Evolutionary conservation across 2,888 invertebrate genomes (phyloP).

Genomic region (Xestoiulus laeticollis): DNA sequence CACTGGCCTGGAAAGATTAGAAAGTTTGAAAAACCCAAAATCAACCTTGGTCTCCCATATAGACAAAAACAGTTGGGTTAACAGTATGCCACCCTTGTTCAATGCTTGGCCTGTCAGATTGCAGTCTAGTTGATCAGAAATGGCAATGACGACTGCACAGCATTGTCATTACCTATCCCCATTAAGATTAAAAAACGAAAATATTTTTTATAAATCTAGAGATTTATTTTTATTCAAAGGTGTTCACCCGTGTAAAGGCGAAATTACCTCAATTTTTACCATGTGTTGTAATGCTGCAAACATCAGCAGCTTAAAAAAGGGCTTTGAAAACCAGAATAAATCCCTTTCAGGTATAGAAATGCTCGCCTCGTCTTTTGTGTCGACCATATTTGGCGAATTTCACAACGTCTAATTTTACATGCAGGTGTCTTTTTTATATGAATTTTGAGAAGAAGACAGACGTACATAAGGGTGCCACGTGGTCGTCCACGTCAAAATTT

Average conservation of each 20-base stretch:
- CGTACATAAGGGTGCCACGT: not conserved
- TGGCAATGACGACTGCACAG: not conserved
- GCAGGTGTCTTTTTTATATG: conserved; percentile 31
- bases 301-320: not conserved
- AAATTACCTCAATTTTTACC: conserved; percentile 20
- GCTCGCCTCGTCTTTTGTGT: not conserved
- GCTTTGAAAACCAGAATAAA: not conserved
- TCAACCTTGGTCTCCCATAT: not conserved
- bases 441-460: not conserved
- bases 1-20: not conserved
- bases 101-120: not conserved
- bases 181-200: not conserved
- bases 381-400: not conserved
- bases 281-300: not conserved
- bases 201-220: not conserved
- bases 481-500: conserved; percentile 8
- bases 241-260: conserved; percentile 23
- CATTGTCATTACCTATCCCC: not conserved
- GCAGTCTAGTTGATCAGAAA: not conserved
- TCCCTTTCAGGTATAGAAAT: not conserved
- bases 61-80: no score
- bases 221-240: not conserved
- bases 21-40: not conserved
- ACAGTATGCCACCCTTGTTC: not conserved
- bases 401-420: conserved; percentile 28